These are phyloP conservation scores for Rhinophrynus dorsalis DNA, from an alignment of 2,797 vertebrate genomes.

Conservation along the genomic window DNA sequence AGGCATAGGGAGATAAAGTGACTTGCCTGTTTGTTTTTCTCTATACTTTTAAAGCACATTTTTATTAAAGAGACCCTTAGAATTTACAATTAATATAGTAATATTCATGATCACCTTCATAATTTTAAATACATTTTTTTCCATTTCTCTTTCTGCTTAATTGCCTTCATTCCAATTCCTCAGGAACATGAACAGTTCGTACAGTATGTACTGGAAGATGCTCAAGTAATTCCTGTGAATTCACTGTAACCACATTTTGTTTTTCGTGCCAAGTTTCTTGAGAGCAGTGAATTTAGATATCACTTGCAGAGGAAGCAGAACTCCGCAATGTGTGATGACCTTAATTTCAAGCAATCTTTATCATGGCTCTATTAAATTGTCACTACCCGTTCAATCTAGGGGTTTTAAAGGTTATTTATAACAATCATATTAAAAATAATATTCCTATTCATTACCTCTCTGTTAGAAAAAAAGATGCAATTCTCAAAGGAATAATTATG, in stretches of 20 bases:
- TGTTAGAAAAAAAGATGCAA: conserved; percentile 13
- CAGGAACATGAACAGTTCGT: conserved; percentile 33
- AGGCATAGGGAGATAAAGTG: too few species aligned
- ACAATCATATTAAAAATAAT: conserved; percentile 1
- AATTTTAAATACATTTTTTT: too few species aligned
- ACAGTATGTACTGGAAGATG: conserved; percentile 39
- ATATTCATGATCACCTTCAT: too few species aligned
- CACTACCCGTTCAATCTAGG: not conserved
- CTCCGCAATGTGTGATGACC: conserved; percentile 34
- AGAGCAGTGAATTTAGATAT: conserved; percentile 43
- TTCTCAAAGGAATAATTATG: too few species aligned
- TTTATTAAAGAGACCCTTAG: too few species aligned
- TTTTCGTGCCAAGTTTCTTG: conserved; percentile 34
- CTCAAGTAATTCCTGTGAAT: conserved; percentile 32
- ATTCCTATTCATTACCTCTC: conserved; percentile 15
- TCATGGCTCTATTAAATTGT: conserved; percentile 35
- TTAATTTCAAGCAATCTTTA: conserved; percentile 44
- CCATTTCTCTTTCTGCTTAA: conserved; percentile 3
- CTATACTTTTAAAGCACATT: too few species aligned
- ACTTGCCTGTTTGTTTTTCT: too few species aligned
- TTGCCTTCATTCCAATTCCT: conserved; percentile 23
- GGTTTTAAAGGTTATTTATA: conserved; percentile 17
- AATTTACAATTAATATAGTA: too few species aligned
- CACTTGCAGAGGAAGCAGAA: conserved; percentile 46
- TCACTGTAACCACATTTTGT: conserved; percentile 38